phyloP scores from a whole-genome alignment of 2,888 invertebrate genomes.

The Archaeoteleia sp. region DNA sequence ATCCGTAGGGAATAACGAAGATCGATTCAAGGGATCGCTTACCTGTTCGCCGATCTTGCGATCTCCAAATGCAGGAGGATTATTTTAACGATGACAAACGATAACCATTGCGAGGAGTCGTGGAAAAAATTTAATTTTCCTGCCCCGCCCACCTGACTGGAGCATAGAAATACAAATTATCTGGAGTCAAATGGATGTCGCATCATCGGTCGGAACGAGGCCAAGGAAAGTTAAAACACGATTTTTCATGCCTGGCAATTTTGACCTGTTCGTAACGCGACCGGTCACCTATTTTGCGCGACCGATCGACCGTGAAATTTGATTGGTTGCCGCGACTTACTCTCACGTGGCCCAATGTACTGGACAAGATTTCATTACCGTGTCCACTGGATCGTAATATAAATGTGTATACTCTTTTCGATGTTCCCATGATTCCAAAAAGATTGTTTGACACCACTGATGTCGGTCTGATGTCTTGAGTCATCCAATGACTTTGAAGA shows the following conservation, averaged over 20 bases:
- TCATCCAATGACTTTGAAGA: conserved; percentile 37
- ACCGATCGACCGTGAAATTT: conserved; percentile 50
- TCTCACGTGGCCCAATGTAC: conserved; percentile 70
- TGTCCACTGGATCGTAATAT: conserved; percentile 23
- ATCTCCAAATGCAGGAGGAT: conserved; percentile 4
- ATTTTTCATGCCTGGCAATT: conserved; percentile 27
- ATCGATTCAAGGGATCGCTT: too few relatives aligned
- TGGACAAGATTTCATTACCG: conserved; percentile 69
- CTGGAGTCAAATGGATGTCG: conserved; percentile 28
- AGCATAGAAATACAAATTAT: conserved; percentile 26
- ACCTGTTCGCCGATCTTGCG: not conserved
- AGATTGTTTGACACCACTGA: conserved; percentile 4
- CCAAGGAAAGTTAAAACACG: conserved; percentile 24
- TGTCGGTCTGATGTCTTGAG: conserved; percentile 18
- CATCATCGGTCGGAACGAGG: conserved; percentile 3
- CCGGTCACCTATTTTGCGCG: conserved; percentile 46
- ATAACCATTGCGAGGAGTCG: conserved; percentile 5
- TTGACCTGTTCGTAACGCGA: conserved; percentile 42
- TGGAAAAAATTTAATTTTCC: conserved; percentile 20
- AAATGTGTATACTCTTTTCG: conserved; percentile 26
- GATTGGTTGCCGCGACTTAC: conserved; percentile 51
- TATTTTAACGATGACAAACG: conserved; percentile 30
- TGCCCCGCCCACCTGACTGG: conserved; percentile 16
- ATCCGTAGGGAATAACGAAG: too few relatives aligned
- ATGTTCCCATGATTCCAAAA: conserved; percentile 42